A percentile compares a stretch with the other conserved stretches of the same genome.
phyloP scores from a whole-genome alignment of 2,797 vertebrate genomes.

The Apodemus agrarius region DNA sequence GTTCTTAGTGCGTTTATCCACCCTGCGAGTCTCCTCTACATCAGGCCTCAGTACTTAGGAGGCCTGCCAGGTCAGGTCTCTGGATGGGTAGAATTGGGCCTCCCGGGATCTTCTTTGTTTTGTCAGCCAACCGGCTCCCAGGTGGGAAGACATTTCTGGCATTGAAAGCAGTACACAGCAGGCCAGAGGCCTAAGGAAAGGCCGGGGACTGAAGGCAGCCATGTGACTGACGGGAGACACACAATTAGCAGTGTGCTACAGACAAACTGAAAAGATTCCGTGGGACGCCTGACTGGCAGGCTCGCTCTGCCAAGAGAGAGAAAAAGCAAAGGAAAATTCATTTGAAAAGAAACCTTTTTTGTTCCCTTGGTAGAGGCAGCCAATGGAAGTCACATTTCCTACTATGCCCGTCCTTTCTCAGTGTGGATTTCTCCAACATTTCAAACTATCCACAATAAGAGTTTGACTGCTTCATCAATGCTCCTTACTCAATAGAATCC shows the following conservation, averaged over 20 bases:
- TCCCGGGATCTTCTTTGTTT: constrained; percentile 32
- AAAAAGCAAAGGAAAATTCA: constrained; percentile 59
- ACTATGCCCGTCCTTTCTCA: constrained; percentile 24
- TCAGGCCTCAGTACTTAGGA: neutral
- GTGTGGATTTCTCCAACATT: constrained; percentile 37
- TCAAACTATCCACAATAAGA: constrained; percentile 48
- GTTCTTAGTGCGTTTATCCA: neutral
- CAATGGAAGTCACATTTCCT: neutral
- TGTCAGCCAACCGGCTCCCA: constrained; percentile 70
- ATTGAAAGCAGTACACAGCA: constrained; percentile 49
- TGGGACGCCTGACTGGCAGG: constrained; percentile 2
- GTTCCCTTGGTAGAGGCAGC: constrained; percentile 13
- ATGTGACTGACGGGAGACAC: constrained; percentile 68
- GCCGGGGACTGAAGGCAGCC: constrained; percentile 57
- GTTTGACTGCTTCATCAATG: constrained; percentile 16
- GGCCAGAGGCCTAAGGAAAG: constrained; percentile 63
- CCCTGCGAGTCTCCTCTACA: neutral
- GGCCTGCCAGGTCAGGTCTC: constrained; percentile 46
- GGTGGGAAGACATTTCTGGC: constrained; percentile 66
- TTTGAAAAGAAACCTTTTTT: constrained; percentile 63
- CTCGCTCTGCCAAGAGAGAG: constrained; percentile 62
- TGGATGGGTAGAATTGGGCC: neutral
- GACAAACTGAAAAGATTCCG: constrained; percentile 71
- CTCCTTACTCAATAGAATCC: constrained; percentile 1
- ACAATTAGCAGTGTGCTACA: constrained; percentile 71